Conservation (phyloP, 2,113 vertebrate species). For the Sisor rabdophorus region DNA sequence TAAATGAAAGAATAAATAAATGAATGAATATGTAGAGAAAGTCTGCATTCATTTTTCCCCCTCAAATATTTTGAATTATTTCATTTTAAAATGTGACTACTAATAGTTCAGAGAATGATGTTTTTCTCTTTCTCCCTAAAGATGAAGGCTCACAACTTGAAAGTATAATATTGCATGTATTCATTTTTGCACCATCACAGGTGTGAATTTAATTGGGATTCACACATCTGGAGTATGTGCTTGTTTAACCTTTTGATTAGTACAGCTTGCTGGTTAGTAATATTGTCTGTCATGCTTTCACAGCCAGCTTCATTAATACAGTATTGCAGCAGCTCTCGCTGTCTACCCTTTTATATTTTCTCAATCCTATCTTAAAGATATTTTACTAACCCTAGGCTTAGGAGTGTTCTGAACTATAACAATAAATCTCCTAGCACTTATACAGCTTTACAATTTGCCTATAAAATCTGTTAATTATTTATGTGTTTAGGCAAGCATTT, state of each 20-base stretch:
- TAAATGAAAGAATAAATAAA: too few relatives aligned
- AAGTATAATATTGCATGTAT: slow-evolving; percentile 39
- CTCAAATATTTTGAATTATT: background rate
- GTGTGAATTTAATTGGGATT: slow-evolving; percentile 49
- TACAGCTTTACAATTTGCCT: background rate
- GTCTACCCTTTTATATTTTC: background rate
- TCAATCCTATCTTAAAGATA: background rate
- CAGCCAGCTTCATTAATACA: slow-evolving; percentile 28
- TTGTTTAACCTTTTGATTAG: slow-evolving; percentile 30
- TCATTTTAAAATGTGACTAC: background rate
- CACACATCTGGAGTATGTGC: slow-evolving; percentile 43
- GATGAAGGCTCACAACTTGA: slow-evolving; percentile 5
- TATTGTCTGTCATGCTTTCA: slow-evolving; percentile 16
- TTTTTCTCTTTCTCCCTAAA: slow-evolving; percentile 5
- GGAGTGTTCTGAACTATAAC: background rate
- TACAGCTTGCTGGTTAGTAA: slow-evolving; percentile 31
- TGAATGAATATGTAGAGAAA: background rate
- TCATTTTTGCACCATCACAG: slow-evolving; percentile 43
- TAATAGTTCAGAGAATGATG: slow-evolving; percentile 6
- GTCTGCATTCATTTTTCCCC: background rate
- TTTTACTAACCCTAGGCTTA: background rate
- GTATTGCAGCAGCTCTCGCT: slow-evolving; percentile 10
- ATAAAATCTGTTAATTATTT: background rate
- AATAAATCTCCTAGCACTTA: background rate
- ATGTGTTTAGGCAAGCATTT: background rate